phyloP scores from a whole-genome alignment of 2,797 vertebrate genomes.

The Anabacerthia variegaticeps region DNA sequence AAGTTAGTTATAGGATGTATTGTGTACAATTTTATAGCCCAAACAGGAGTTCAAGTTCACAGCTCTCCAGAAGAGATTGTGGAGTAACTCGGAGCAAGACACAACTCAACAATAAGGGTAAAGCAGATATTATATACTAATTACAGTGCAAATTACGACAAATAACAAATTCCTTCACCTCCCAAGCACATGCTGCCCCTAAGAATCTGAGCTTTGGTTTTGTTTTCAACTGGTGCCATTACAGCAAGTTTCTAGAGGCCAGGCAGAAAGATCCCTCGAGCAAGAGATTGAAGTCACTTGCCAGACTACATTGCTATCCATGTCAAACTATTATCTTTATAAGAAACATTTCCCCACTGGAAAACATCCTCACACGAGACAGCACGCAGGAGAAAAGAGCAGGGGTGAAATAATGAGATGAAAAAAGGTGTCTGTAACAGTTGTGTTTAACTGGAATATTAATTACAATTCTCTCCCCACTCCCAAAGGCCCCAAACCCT shows the following conservation, averaged over 20 bases:
- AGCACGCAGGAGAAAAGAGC: background rate
- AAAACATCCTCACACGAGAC: background rate
- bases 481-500: background rate
- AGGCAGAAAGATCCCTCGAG: background rate
- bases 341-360: background rate
- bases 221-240: background rate
- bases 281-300: background rate
- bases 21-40: background rate
- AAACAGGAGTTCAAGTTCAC: background rate
- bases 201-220: background rate
- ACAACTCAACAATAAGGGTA: background rate
- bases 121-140: background rate
- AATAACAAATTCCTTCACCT: background rate
- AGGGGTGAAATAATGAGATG: background rate
- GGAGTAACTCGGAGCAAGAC: background rate
- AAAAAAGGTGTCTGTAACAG: background rate
- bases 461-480: background rate
- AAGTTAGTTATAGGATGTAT: background rate
- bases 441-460: background rate
- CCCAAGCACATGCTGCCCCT: background rate
- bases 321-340: background rate
- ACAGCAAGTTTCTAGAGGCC: background rate
- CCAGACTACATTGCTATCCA: background rate
- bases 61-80: background rate
- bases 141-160: background rate